Evolutionary conservation across 1,140 invertebrate genomes (phyloP).

Genomic region (Drosophila rufa): DNA sequence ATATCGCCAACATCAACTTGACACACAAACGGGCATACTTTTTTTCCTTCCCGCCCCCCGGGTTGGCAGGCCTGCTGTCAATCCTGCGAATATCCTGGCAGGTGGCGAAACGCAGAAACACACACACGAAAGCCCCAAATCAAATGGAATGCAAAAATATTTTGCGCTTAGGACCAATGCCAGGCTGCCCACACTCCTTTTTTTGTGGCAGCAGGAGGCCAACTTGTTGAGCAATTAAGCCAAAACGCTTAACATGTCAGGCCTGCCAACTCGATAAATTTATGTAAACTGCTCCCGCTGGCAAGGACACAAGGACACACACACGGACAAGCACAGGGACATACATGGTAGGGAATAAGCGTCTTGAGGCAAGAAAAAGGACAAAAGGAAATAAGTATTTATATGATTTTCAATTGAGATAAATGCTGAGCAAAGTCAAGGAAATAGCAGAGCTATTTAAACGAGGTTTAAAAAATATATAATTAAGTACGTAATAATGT

Average conservation of each 20-base stretch:
- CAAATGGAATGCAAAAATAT: conserved; percentile 54
- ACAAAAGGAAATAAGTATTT: conserved; percentile 8
- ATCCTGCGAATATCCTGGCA: conserved; percentile 27
- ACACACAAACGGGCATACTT: conserved; percentile 17
- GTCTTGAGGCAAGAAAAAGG: not conserved
- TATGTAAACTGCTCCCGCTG: conserved; percentile 42
- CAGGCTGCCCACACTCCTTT: conserved; percentile 17
- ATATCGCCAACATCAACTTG: conserved; percentile 13
- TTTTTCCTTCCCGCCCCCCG: conserved; percentile 8
- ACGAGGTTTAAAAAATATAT: not conserved
- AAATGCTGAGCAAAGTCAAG: not conserved
- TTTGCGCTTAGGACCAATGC: conserved; percentile 7
- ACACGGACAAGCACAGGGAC: not conserved
- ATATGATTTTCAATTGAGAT: conserved; percentile 6
- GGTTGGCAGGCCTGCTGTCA: conserved; percentile 6
- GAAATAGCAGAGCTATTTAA: not conserved
- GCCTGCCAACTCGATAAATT: conserved; percentile 60
- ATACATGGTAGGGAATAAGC: not conserved
- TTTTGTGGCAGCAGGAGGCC: conserved; percentile 51
- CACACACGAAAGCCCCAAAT: conserved; percentile 5
- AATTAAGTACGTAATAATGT: not conserved
- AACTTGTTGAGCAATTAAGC: conserved; percentile 82
- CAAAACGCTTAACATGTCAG: conserved; percentile 40
- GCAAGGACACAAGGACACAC: conserved; percentile 35
- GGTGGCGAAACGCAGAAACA: conserved; percentile 32